These are phyloP conservation scores for Rhombomys opimus DNA, from an alignment of 2,113 vertebrate species.

Conservation along the genomic window DNA sequence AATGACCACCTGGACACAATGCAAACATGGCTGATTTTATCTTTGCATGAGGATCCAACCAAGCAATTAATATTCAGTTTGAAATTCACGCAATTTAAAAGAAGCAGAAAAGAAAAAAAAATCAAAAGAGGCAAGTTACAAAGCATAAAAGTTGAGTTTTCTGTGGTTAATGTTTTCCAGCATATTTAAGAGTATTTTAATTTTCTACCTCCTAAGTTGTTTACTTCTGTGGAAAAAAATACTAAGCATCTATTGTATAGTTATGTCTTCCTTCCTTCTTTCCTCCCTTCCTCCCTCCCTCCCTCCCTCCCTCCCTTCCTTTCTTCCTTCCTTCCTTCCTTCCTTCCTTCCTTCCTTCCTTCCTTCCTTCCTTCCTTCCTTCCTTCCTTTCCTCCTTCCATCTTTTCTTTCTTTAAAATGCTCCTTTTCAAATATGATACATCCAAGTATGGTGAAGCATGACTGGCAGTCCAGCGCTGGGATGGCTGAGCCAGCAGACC, in stretches of 20 bases:
- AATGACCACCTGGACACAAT: slow-evolving; percentile 71
- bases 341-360: neutral
- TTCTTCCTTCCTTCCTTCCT: neutral
- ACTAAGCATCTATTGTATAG: neutral
- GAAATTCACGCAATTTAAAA: slow-evolving; percentile 63
- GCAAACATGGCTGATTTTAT: slow-evolving; percentile 65
- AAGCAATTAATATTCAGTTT: slow-evolving; percentile 64
- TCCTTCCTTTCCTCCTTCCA: neutral
- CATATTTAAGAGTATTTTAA: neutral
- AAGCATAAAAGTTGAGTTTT: slow-evolving; percentile 51
- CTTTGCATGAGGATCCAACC: slow-evolving; percentile 50
- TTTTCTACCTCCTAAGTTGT: slow-evolving; percentile 17
- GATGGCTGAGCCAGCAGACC: neutral
- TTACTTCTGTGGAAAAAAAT: slow-evolving; percentile 35
- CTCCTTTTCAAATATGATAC: neutral
- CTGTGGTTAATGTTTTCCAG: neutral
- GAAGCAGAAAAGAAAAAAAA: slow-evolving; percentile 3
- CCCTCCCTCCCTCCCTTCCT: neutral
- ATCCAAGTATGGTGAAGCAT: neutral
- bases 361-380: too few species aligned
- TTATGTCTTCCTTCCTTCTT: neutral
- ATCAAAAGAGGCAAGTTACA: slow-evolving; percentile 43
- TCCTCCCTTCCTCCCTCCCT: neutral
- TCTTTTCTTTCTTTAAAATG: neutral
- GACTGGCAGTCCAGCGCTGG: neutral